These are phyloP conservation scores for Sebastes taczanowskii DNA, from an alignment of 2,797 vertebrate species.

Conservation along the genomic window DNA sequence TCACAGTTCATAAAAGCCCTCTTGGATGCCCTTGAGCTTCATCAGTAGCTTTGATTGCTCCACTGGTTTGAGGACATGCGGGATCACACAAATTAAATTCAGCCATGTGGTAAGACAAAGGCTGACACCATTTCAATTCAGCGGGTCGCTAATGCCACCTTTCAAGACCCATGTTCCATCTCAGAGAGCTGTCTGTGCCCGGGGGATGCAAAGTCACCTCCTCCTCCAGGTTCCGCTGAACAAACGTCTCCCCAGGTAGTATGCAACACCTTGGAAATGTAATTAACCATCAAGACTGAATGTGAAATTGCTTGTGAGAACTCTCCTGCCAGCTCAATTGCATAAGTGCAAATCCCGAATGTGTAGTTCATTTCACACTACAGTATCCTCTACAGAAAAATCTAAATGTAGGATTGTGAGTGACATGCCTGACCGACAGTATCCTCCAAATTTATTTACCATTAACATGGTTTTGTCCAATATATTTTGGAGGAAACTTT, in stretches of 20 bases:
- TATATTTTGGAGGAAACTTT: not conserved
- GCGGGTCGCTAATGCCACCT: constrained; percentile 62
- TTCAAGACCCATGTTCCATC: constrained; percentile 62
- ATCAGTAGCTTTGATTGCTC: constrained; percentile 67
- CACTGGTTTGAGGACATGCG: constrained; percentile 54
- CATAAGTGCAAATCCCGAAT: not conserved
- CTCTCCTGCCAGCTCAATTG: constrained; percentile 28
- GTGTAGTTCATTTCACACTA: constrained; percentile 1
- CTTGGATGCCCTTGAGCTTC: constrained; percentile 65
- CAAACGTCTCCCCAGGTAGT: constrained; percentile 59
- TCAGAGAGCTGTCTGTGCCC: constrained; percentile 34
- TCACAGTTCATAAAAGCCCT: constrained; percentile 19
- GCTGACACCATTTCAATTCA: constrained; percentile 72
- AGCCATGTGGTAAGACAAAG: constrained; percentile 75
- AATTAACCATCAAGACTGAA: constrained; percentile 65
- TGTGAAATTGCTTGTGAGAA: constrained; percentile 44
- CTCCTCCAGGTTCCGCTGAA: constrained; percentile 46
- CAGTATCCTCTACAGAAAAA: not conserved
- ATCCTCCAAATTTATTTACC: not conserved
- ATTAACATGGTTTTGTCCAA: not conserved
- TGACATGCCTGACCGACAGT: not conserved
- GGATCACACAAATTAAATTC: constrained; percentile 72
- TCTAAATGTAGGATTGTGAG: not conserved
- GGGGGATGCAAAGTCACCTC: constrained; percentile 69
- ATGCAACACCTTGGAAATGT: constrained; percentile 68